These are phyloP conservation scores for Zophobas atratus DNA, from an alignment of 1,140 invertebrate genomes.

Conservation along the genomic window DNA sequence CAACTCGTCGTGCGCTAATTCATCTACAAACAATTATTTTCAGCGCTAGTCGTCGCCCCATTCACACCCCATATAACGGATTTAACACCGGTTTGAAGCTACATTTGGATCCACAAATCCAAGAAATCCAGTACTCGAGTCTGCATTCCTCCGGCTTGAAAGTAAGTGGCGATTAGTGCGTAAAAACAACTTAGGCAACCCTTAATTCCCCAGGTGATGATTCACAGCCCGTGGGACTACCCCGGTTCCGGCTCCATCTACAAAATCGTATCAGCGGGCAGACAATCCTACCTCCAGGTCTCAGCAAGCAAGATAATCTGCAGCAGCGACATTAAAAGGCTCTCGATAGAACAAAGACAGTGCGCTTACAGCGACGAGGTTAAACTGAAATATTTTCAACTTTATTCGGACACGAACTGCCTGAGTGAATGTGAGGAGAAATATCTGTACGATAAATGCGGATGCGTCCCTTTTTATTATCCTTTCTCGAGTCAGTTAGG, in stretches of 20 bases:
- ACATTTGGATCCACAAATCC: conserved; percentile 44
- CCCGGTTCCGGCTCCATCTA: conserved; percentile 26
- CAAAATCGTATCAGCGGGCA: conserved; percentile 23
- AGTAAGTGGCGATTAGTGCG: conserved; percentile 29
- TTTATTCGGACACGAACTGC: conserved; percentile 46
- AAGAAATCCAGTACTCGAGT: conserved; percentile 45
- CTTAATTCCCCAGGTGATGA: conserved; percentile 6
- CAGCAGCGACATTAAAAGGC: conserved; percentile 5
- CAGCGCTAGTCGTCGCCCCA: background rate
- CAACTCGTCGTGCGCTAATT: background rate
- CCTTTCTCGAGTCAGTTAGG: conserved; percentile 12
- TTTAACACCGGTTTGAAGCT: conserved; percentile 44
- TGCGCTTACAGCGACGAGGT: conserved; percentile 36
- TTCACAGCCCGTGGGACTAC: conserved; percentile 35
- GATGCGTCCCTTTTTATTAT: conserved; percentile 43
- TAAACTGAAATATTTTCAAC: conserved; percentile 40
- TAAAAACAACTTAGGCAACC: background rate
- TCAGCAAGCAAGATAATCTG: conserved; percentile 15
- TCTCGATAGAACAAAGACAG: conserved; percentile 32
- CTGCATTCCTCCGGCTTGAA: conserved; percentile 51
- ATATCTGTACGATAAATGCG: conserved; percentile 32
- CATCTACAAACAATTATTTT: background rate
- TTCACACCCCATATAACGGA: conserved; percentile 44
- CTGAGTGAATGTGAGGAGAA: conserved; percentile 41
- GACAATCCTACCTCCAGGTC: conserved; percentile 24